phyloP scores from a whole-genome alignment of 53 echinoderm and acorn worm genomes.

The Stichopus horrens region DNA sequence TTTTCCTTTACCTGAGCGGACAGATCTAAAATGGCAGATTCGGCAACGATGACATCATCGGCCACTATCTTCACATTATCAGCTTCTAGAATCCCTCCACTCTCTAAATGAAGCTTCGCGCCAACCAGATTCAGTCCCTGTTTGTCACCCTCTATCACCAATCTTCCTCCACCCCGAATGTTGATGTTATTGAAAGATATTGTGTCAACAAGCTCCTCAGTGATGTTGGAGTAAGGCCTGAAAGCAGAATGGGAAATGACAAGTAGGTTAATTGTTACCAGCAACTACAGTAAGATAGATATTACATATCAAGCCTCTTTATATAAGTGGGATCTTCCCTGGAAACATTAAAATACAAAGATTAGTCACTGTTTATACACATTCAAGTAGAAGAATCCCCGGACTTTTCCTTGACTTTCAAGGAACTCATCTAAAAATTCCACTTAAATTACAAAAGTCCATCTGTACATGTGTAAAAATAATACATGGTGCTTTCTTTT shows the following conservation, averaged over 20 bases:
- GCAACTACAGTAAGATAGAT: too few species aligned
- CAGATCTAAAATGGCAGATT: conserved; percentile 69
- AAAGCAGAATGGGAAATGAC: neutral
- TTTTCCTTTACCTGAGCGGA: conserved; percentile 20
- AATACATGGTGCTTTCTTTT: too few species aligned
- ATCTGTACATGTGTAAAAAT: too few species aligned
- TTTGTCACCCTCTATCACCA: conserved; percentile 72
- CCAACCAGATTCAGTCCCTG: conserved; percentile 69
- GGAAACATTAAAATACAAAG: too few species aligned
- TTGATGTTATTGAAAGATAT: conserved; percentile 67
- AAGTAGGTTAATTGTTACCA: too few species aligned
- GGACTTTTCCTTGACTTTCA: too few species aligned
- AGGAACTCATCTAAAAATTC: too few species aligned
- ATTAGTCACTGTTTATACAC: too few species aligned
- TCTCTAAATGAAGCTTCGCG: conserved; percentile 64
- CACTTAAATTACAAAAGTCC: too few species aligned
- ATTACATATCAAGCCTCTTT: too few species aligned
- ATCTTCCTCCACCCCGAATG: conserved; percentile 75
- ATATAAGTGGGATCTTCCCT: too few species aligned
- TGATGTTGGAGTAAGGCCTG: conserved; percentile 76
- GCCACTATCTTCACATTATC: conserved; percentile 68
- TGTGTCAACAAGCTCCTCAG: conserved; percentile 51
- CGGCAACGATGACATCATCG: conserved; percentile 70
- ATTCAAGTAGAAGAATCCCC: too few species aligned
- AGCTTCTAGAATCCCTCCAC: conserved; percentile 75